Evolutionary conservation across 2,888 invertebrate species (phyloP).

Genomic region (Frankliniella intonsa): DNA sequence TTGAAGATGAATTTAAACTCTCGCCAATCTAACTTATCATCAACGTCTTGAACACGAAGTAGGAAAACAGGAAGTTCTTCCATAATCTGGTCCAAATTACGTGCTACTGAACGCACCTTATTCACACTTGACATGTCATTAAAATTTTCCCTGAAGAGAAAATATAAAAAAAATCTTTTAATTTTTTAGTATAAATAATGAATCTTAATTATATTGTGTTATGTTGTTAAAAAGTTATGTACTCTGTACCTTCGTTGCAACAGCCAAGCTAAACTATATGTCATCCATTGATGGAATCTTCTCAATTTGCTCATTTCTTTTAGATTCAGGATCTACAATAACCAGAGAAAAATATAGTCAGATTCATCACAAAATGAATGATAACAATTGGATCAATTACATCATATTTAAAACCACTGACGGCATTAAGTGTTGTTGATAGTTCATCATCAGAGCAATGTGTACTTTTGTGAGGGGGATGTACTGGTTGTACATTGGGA

Average conservation of each 20-base stretch:
- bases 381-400: too few species aligned
- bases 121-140: conserved; percentile 57
- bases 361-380: not conserved
- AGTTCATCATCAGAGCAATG: too few species aligned
- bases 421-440: not conserved
- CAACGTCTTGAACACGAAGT: conserved; percentile 58
- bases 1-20: conserved; percentile 61
- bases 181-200: not conserved
- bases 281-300: conserved; percentile 54
- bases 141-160: conserved; percentile 53
- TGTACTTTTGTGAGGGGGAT: too few species aligned
- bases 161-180: not conserved
- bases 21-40: conserved; percentile 58
- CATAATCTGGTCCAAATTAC: conserved; percentile 58
- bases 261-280: conserved; percentile 51
- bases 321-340: conserved; percentile 48
- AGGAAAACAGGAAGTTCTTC: conserved; percentile 61
- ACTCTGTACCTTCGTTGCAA: conserved; percentile 54
- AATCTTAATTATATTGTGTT: not conserved
- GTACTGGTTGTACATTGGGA: too few species aligned
- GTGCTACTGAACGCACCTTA: conserved; percentile 57
- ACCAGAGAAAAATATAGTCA: not conserved
- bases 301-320: conserved; percentile 54
- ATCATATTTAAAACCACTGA: not conserved
- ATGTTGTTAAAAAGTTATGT: not conserved